Evolutionary conservation across 2,113 vertebrate genomes (phyloP).

Genomic region (Psilopogon haemacephalus): DNA sequence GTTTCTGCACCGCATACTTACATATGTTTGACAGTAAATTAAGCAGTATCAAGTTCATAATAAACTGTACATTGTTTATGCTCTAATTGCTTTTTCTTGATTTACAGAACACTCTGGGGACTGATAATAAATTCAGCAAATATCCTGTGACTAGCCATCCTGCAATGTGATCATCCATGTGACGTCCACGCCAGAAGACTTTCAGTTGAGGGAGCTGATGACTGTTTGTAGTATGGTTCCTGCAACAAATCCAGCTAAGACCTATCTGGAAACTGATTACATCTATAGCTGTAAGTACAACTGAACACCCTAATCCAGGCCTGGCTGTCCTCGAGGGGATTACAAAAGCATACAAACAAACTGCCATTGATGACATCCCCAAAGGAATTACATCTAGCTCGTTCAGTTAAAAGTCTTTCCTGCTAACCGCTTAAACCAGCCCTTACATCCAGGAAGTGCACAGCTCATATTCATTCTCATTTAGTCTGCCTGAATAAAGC

Average conservation of each 20-base stretch:
- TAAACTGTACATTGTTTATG: neutral
- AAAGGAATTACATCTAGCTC: neutral
- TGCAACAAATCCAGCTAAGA: neutral
- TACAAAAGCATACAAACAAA: neutral
- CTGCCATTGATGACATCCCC: neutral
- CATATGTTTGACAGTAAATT: neutral
- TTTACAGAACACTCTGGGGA: neutral
- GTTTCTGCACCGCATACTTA: neutral
- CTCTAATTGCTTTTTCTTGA: neutral
- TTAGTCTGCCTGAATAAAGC: neutral
- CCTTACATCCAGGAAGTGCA: neutral
- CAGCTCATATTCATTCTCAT: neutral
- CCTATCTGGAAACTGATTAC: neutral
- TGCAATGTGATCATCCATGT: neutral
- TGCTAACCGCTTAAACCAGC: neutral
- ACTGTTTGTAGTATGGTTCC: rapidly evolving
- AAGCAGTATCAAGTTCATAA: neutral
- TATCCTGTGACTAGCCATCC: neutral
- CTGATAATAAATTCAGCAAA: neutral
- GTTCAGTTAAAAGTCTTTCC: neutral
- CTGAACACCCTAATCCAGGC: neutral
- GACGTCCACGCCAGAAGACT: neutral
- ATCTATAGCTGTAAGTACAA: neutral
- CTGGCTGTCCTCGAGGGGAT: neutral
- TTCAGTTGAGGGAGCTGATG: rapidly evolving